These are phyloP conservation scores for Actenoides lindsayi DNA, from an alignment of 2,113 vertebrate species.

Conservation along the genomic window DNA sequence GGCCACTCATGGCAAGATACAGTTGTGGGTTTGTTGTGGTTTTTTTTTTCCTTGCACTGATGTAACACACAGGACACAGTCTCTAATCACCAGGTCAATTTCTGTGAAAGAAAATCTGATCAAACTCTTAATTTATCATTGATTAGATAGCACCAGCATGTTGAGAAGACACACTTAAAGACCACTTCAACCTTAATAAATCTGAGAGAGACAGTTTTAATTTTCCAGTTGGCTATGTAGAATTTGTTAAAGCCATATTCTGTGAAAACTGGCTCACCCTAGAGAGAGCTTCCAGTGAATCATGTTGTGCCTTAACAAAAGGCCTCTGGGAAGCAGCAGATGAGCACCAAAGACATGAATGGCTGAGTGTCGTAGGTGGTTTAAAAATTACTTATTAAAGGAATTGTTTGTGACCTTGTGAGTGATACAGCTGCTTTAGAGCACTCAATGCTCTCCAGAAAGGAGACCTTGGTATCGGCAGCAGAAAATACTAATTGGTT, in stretches of 20 bases:
- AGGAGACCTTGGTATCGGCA: background rate
- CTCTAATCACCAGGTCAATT: slow-evolving; percentile 16
- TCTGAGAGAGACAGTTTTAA: slow-evolving; percentile 37
- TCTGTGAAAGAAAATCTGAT: background rate
- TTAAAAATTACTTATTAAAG: background rate
- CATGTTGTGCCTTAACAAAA: background rate
- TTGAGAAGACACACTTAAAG: slow-evolving; percentile 29
- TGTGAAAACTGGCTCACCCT: slow-evolving; percentile 27
- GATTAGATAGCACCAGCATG: background rate
- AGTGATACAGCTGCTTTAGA: background rate
- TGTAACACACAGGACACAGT: background rate
- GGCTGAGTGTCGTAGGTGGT: background rate
- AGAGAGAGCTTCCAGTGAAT: background rate
- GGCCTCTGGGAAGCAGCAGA: background rate
- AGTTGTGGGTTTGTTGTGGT: background rate
- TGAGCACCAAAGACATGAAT: background rate
- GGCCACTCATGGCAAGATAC: background rate
- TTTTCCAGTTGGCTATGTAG: slow-evolving; percentile 64
- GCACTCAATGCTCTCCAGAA: background rate
- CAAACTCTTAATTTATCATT: slow-evolving; percentile 33
- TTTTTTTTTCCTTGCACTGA: background rate
- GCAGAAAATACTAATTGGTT: background rate
- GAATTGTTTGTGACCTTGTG: background rate
- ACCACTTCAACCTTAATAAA: slow-evolving; percentile 53
- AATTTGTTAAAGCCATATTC: slow-evolving; percentile 54